A percentile compares a stretch with the other conserved stretches of the same genome.
These are phyloP conservation scores for Leucoraja erinaceus DNA, from an alignment of 2,113 vertebrate genomes.

Conservation along the genomic window DNA sequence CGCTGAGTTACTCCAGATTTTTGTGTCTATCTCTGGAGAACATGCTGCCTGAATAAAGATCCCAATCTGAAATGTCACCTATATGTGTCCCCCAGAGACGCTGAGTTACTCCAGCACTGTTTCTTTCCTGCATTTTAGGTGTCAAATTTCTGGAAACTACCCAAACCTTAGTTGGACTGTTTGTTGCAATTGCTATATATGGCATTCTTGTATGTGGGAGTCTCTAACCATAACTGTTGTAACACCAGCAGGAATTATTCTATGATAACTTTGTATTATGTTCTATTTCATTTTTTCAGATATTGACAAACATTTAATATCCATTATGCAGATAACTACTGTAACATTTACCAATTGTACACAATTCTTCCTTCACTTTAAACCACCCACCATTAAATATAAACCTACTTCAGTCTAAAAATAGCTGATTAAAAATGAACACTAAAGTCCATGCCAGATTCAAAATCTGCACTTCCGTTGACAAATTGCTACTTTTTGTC, in stretches of 20 bases:
- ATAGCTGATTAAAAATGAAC: background rate
- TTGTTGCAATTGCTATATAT: background rate
- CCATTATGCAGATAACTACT: background rate
- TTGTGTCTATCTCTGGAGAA: no score
- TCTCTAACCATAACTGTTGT: background rate
- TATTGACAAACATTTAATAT: background rate
- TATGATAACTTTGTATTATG: no score
- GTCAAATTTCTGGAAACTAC: background rate
- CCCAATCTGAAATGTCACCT: no score
- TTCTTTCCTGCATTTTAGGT: background rate
- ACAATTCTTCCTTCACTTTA: background rate
- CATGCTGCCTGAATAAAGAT: no score
- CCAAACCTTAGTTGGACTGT: background rate
- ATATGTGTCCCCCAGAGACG: no score
- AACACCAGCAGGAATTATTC: background rate
- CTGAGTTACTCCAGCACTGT: no score
- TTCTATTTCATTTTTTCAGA: background rate
- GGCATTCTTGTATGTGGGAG: background rate
- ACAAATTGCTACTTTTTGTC: background rate
- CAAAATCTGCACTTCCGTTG: no score
- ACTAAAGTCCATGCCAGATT: background rate
- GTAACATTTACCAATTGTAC: background rate
- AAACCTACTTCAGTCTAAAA: background rate
- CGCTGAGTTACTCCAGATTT: no score
- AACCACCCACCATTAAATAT: background rate